Evolutionary conservation across 2,888 invertebrate genomes (phyloP).

Genomic region (Gonocerus acuteangulatus): DNA sequence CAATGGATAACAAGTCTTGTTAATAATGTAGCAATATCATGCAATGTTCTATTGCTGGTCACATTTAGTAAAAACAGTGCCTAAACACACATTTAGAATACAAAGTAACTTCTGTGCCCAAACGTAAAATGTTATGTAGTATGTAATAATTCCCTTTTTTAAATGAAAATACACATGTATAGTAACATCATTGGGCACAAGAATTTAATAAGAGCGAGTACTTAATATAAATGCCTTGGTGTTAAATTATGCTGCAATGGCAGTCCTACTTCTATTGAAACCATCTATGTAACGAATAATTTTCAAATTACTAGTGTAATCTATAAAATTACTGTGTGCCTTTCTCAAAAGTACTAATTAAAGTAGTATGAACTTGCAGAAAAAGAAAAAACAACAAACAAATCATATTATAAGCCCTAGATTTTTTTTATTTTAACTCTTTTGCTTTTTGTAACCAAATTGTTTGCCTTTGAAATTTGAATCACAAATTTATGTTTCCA

Average conservation of each 20-base stretch:
- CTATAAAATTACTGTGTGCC: neutral
- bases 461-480: too few species aligned
- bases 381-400: too few species aligned
- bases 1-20: conserved; percentile 11
- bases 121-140: conserved; percentile 26
- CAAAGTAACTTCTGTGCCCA: conserved; percentile 25
- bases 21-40: conserved; percentile 22
- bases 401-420: too few species aligned
- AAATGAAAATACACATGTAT: conserved; percentile 9
- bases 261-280: neutral
- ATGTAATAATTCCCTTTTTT: conserved; percentile 19
- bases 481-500: too few species aligned
- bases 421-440: too few species aligned
- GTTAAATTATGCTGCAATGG: neutral
- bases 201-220: conserved; percentile 11
- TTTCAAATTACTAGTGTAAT: neutral
- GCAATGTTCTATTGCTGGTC: conserved; percentile 19
- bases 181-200: conserved; percentile 22
- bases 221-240: neutral
- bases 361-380: neutral
- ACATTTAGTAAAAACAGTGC: conserved; percentile 28
- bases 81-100: conserved; percentile 23
- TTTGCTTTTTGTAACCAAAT: too few species aligned
- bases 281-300: neutral
- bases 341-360: conserved; percentile 1